These are phyloP conservation scores for Nebria salina DNA, from an alignment of 2,888 invertebrate genomes.

Conservation along the genomic window DNA sequence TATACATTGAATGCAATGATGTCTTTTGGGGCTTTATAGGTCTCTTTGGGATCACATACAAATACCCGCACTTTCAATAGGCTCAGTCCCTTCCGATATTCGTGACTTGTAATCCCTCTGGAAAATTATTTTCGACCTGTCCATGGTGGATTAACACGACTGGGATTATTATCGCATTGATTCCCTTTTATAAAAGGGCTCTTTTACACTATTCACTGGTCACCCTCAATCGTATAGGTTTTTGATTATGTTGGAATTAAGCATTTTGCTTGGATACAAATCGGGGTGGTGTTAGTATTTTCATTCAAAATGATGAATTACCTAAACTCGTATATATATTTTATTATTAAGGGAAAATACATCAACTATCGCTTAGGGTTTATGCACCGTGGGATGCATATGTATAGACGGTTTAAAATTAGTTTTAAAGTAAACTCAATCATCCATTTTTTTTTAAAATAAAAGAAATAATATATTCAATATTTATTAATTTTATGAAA, in stretches of 20 bases:
- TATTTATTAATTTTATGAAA: no score
- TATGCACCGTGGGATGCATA: no score
- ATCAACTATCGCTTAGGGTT: no score
- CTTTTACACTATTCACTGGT: neutral
- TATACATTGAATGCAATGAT: neutral
- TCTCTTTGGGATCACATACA: slow-evolving; percentile 12
- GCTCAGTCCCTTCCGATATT: slow-evolving; percentile 14
- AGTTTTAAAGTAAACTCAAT: no score
- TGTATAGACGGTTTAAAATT: no score
- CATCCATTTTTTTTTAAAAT: no score
- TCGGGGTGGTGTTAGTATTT: neutral
- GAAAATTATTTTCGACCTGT: slow-evolving; percentile 38
- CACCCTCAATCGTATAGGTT: slow-evolving; percentile 2
- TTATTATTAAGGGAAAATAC: no score
- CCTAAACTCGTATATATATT: no score
- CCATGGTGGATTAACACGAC: slow-evolving; percentile 34
- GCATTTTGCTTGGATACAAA: slow-evolving; percentile 3
- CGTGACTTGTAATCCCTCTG: slow-evolving; percentile 37
- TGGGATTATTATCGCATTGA: slow-evolving; percentile 38
- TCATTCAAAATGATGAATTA: no score
- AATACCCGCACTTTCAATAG: slow-evolving; percentile 4
- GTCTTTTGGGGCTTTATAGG: neutral
- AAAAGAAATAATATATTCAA: no score
- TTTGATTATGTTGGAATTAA: slow-evolving; percentile 13
- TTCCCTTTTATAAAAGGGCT: slow-evolving; percentile 5